Base-by-base conservation (phyloP, 2,888 invertebrate species). In the Halictus ligatus region DNA sequence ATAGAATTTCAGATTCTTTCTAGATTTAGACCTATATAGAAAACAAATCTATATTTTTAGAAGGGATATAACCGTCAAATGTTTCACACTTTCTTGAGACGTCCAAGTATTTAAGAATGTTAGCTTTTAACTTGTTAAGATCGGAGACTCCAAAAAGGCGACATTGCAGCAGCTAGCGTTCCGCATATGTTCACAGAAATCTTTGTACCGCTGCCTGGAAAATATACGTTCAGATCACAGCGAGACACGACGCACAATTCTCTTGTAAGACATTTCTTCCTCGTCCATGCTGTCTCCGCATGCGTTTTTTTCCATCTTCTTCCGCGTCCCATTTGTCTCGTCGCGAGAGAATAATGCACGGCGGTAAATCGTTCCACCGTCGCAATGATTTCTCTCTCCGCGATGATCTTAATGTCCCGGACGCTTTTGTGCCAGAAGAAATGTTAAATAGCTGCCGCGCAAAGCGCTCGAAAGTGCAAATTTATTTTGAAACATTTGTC, bases 291-390 rank as follows among this genome's bases (percentile, higher is more conserved):
- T 46, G 75, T 35, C 64, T 40, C 58, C 64, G 54, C 48, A 50
- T 60, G 64, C 46, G 81, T 81, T 80, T 80, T 84, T 84, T 46
- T 78, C 76, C 67, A 64, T 81, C 81, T 83, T 81, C 81, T 83
- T 88, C 83, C 78, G 76, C 81, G 81, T 79, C 77, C 85, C 86
- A 88, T 89, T 89, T 88, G 88, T 87, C 83, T 82, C 75, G 54
- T 75, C 60, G 64, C 82, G 40, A 58, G 50, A 78, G 81, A 91
- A 91, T 87, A 80, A 88, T 87, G 81, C 85, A 64, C 85, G 74
- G 67, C 78, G 79, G 75, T 71, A 79, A 87, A 86, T 86, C 79
- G 78, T 73, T 81, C 79, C 79, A 72, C 58, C 75, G n/a, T 46
- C 43, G 75, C 81, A 86, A 89, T 85, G 89, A 89, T 87, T 81